Evolutionary conservation across 2,888 invertebrate genomes (phyloP).

Genomic region (Mechanitis mazaeus): DNA sequence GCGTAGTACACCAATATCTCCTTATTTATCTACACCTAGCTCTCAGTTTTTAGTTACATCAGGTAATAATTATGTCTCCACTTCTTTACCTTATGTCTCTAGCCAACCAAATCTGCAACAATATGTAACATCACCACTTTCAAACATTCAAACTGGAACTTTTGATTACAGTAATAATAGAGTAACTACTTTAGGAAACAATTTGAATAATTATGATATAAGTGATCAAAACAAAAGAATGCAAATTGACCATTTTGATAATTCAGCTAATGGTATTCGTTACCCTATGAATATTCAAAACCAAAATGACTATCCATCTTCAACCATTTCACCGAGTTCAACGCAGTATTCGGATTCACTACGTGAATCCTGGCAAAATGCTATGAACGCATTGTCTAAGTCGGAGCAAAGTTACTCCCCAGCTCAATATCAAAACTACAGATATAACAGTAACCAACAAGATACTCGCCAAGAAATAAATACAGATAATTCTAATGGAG

Average conservation of each 20-base stretch:
- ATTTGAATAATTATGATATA: slow-evolving; percentile 44
- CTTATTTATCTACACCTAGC: slow-evolving; percentile 57
- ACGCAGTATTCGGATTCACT: slow-evolving; percentile 50
- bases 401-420: slow-evolving; percentile 51
- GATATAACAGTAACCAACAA: slow-evolving; percentile 45
- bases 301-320: slow-evolving; percentile 54
- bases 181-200: slow-evolving; percentile 49
- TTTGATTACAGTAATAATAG: slow-evolving; percentile 53
- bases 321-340: slow-evolving; percentile 50
- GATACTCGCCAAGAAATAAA: slow-evolving; percentile 42
- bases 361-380: slow-evolving; percentile 55
- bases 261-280: slow-evolving; percentile 59
- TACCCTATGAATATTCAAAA: slow-evolving; percentile 57
- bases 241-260: slow-evolving; percentile 67
- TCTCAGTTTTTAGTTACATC: slow-evolving; percentile 59
- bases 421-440: slow-evolving; percentile 51
- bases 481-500: slow-evolving; percentile 46
- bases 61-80: slow-evolving; percentile 58
- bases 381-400: slow-evolving; percentile 49
- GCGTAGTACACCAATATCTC: slow-evolving; percentile 60
- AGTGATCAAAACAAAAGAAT: slow-evolving; percentile 54
- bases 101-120: slow-evolving; percentile 58
- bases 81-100: slow-evolving; percentile 63
- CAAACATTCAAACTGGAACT: slow-evolving; percentile 54
- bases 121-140: slow-evolving; percentile 62